Base-by-base conservation (phyloP, 2,797 vertebrate genomes). In the Myiothlypis coronata region DNA sequence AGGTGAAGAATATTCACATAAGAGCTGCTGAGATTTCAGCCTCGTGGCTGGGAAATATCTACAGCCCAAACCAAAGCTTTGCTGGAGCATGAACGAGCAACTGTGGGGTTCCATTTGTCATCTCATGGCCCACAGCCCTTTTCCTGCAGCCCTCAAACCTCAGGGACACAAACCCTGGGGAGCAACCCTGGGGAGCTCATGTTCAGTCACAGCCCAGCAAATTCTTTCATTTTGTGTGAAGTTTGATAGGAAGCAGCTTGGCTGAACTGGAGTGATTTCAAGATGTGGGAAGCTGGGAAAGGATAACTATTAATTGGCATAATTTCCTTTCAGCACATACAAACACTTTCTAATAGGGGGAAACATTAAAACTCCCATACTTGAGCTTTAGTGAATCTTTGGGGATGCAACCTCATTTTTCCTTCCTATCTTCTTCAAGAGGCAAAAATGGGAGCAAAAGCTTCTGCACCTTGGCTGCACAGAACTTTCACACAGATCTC, bases 401-500 rank as follows among this genome's bases (percentile, higher is more conserved):
- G 15, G n/a, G 46, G 55, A 28, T 14, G 6, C 53, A 63, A 56
- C 12, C 26, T 68, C 28, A 28, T 69, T 87, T 76, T 83, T 69
- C n/a, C 53, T 89, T 71, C 44, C 26, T 14, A 2, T 85, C 72
- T 79, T 49, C 27, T 78, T 65, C 67, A 43, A 26, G 61, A 76
- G 22, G 28, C 50, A 61, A 17, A 83, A 53, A 74, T 1, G 2
- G 39, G 50, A 95, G 26, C 28, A 75, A 65, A 93, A 30, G 5
- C 34, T 84, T 56, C 34, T 86, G 43, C 72, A 74, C 41, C 37
- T 61, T 47, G 53, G 64, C 69, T 87, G 61, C 76, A 32, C 32
- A 35, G 76, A 76, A 83, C 80, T 91, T 87, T 88, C 89, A 88
- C 87, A 88, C 72, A 78, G 89, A 87, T 55, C 87, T 87, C 81